These are phyloP conservation scores for Mesaphorura yosii DNA, from an alignment of 1,140 invertebrate species.

Conservation along the genomic window DNA sequence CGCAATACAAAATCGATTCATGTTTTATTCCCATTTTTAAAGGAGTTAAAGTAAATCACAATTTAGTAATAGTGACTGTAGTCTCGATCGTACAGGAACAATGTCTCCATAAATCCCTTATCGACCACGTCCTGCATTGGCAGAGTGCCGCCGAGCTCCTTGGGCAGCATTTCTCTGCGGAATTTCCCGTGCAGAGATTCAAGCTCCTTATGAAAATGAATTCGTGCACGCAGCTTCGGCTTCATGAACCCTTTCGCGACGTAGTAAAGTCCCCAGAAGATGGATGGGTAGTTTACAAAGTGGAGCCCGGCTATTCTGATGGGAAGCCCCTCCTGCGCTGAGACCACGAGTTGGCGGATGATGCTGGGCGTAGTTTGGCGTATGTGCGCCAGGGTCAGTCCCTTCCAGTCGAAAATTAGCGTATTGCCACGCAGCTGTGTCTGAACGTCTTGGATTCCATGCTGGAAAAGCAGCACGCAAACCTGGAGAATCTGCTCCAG, in stretches of 20 bases:
- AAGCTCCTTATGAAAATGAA: neutral
- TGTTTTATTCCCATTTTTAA: no score
- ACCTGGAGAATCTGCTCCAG: neutral
- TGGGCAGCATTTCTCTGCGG: neutral
- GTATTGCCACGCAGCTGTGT: neutral
- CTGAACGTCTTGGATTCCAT: neutral
- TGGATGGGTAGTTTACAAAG: neutral
- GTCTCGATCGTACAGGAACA: no score
- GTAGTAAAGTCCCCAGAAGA: constrained; percentile 2
- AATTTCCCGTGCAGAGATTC: neutral
- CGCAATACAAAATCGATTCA: no score
- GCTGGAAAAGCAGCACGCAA: neutral
- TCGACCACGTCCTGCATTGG: neutral
- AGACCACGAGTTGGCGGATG: neutral
- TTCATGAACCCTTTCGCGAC: neutral
- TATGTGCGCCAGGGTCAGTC: neutral
- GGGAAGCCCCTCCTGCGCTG: neutral
- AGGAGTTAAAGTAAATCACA: no score
- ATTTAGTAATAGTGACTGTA: no score
- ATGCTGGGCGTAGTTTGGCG: neutral
- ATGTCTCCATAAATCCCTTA: neutral
- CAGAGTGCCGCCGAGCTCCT: neutral
- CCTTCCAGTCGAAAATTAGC: neutral
- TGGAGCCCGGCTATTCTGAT: neutral
- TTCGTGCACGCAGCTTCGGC: neutral